Base-by-base conservation (phyloP, 2,888 invertebrate species). In the Chrysolina americana region DNA sequence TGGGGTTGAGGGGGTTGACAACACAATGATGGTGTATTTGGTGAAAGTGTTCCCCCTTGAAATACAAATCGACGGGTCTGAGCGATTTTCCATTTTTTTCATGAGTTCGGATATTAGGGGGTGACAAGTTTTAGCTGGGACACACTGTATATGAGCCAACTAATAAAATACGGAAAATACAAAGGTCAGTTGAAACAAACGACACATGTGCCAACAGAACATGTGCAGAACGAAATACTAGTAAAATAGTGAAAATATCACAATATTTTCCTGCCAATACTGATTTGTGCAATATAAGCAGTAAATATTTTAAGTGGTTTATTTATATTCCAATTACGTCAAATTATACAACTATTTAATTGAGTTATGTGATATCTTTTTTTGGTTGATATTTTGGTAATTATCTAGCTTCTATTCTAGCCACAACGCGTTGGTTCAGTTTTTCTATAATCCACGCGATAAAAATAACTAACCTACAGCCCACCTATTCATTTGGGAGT, bases 401-500 rank as follows among this genome's bases (percentile, higher is more conserved):
- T 53, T 19, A 41, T 19, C 17, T 41, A 56, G 21, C 53, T 6
- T 53, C 36, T 41, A 50, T 50, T 50, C 50, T 66, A 8, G 50
- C 36, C n/a, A 59, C 23, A 28, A n/a, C 53, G 66, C 41, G 41
- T 68, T 53, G 15, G n/a, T 41, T 65, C 3, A 17, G 5, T 65
- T 65, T 48, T 48, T 48, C 21, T 56, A 17, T 4, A 23, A 66
- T 8, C 28, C 53, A 19, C 17, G 15, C 17, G 68, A 53, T 56
- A 19, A 68, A 68, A 68, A 68, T 68, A 68, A 53, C 28, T 21
- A 36, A 36, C 53, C 59, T 17, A 19, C 68, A 53, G 53, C 68
- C 68, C 68, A 68, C 68, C 68, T 68, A 68, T 68, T 56, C 68
- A 28, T 68, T 53, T 56, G 53, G 53, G 68, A 36, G 28, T 19